phyloP scores from a whole-genome alignment of 2,888 invertebrate genomes.

The Cephonodes hylas region DNA sequence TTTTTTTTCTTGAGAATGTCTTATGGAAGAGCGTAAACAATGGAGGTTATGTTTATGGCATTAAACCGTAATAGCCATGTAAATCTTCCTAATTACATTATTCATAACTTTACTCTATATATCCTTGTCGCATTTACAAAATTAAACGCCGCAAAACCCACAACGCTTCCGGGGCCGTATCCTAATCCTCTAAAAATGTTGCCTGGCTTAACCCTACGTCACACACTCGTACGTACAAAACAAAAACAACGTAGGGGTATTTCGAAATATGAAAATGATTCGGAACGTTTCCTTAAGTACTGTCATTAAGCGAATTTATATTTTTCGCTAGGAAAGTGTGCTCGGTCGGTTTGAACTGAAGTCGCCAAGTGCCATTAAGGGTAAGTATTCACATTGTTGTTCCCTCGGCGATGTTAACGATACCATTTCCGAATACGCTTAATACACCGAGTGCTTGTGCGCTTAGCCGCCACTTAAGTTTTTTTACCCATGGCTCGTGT shows the following conservation, averaged over 20 bases:
- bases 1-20: too few relatives aligned
- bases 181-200: neutral
- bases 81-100: neutral
- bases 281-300: constrained; percentile 32
- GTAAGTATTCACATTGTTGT: constrained; percentile 39
- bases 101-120: neutral
- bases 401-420: constrained; percentile 25
- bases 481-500: neutral
- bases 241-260: neutral
- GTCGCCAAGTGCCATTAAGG: constrained; percentile 54
- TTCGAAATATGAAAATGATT: constrained; percentile 50
- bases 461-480: neutral
- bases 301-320: constrained; percentile 63
- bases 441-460: constrained; percentile 13
- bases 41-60: neutral
- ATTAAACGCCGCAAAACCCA: neutral
- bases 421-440: constrained; percentile 30
- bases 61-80: neutral
- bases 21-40: too few relatives aligned
- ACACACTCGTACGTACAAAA: neutral
- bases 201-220: neutral
- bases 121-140: neutral
- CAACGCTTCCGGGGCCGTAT: neutral
- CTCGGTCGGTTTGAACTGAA: constrained; percentile 41
- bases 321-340: constrained; percentile 41